Conservation (phyloP, 1,140 invertebrate species). For the Glossosoma conforme region DNA sequence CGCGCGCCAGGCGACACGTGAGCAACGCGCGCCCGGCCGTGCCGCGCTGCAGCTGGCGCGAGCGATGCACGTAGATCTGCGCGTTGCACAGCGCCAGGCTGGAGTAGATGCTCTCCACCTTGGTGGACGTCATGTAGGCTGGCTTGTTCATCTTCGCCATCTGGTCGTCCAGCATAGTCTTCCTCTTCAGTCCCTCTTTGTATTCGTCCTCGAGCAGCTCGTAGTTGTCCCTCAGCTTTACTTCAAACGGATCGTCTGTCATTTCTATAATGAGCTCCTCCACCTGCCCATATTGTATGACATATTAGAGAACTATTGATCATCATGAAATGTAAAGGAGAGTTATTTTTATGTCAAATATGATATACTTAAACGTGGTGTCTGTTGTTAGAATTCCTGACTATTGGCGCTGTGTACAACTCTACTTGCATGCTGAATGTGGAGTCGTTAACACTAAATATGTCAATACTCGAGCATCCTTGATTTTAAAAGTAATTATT, state of each 20-base stretch:
- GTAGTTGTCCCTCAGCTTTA: conserved; percentile 92
- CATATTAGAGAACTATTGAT: too few relatives aligned
- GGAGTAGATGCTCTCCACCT: conserved; percentile 85
- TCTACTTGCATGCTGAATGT: too few relatives aligned
- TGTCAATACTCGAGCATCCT: too few relatives aligned
- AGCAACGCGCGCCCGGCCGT: conserved; percentile 47
- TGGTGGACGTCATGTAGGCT: conserved; percentile 73
- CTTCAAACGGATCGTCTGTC: conserved; percentile 97
- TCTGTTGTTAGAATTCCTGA: too few relatives aligned
- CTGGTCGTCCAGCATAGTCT: conserved; percentile 78
- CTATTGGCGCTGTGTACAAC: too few relatives aligned
- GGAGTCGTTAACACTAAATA: too few relatives aligned
- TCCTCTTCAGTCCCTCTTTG: conserved; percentile 89
- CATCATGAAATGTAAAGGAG: too few relatives aligned
- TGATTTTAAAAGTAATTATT: too few relatives aligned
- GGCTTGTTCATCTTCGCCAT: conserved; percentile 70
- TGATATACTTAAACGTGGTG: too few relatives aligned
- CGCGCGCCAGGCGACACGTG: conserved; percentile 42
- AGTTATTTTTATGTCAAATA: too few relatives aligned
- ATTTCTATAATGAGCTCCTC: conserved; percentile 85
- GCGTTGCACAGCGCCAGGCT: conserved; percentile 85
- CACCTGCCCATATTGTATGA: too few relatives aligned
- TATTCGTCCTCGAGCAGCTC: conserved; percentile 95
- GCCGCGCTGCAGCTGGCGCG: conserved; percentile 54
- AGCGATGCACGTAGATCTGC: conserved; percentile 90